Conservation (phyloP, 2,888 invertebrate genomes). For the Torymus texanus region DNA sequence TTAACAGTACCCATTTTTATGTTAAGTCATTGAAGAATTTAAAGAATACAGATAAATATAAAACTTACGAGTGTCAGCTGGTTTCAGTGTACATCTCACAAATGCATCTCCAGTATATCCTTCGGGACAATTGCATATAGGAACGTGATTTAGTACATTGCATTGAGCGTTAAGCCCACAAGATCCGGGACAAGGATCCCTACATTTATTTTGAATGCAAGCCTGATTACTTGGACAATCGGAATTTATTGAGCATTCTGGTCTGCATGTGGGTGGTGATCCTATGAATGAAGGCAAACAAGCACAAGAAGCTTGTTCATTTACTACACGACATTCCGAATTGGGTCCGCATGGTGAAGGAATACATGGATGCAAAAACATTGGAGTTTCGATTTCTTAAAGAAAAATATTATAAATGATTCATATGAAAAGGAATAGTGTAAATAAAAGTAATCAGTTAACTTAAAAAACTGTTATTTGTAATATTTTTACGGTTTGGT, state of each 20-base stretch:
- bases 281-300: conserved; percentile 78
- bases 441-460: not conserved
- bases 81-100: conserved; percentile 66
- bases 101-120: conserved; percentile 79
- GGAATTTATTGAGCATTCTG: conserved; percentile 79
- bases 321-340: conserved; percentile 77
- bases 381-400: not conserved
- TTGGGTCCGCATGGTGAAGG: conserved; percentile 79
- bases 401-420: too few relatives aligned
- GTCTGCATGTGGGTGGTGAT: conserved; percentile 78
- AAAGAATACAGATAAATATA: too few relatives aligned
- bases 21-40: too few relatives aligned
- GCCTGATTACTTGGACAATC: conserved; percentile 78
- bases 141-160: conserved; percentile 79
- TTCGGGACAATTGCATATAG: conserved; percentile 77
- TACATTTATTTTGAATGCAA: conserved; percentile 80
- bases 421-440: too few relatives aligned
- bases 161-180: conserved; percentile 78
- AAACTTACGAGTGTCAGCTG: conserved; percentile 31
- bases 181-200: conserved; percentile 78
- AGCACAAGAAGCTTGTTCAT: conserved; percentile 78
- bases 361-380: conserved; percentile 75
- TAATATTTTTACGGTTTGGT: not conserved
- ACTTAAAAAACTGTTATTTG: not conserved
- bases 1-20: too few relatives aligned